Conservation (phyloP, 2,888 invertebrate genomes). For the Drosophila testacea region DNA sequence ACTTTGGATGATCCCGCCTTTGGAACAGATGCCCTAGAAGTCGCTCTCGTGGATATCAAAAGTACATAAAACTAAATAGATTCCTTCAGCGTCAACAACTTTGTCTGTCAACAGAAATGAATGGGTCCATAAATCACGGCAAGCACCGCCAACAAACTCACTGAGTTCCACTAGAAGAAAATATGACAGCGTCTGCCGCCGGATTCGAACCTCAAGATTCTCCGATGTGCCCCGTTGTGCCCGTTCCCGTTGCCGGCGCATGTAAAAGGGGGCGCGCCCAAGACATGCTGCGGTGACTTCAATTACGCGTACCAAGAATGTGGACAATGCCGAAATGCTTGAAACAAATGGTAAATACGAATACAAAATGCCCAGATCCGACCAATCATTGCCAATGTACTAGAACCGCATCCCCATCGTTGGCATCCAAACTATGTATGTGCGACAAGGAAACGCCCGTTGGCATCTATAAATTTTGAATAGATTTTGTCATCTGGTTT, state of each 20-base stretch:
- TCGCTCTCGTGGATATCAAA: constrained; percentile 57
- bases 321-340: constrained; percentile 65
- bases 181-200: constrained; percentile 67
- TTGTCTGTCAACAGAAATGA: constrained; percentile 84
- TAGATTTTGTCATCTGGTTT: constrained; percentile 41
- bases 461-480: constrained; percentile 78
- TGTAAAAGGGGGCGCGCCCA: constrained; percentile 67
- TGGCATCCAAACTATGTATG: constrained; percentile 54
- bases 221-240: constrained; percentile 10
- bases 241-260: constrained; percentile 56
- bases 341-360: constrained; percentile 9
- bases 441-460: constrained; percentile 58
- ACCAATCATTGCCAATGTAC: constrained; percentile 83
- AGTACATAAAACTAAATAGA: constrained; percentile 79
- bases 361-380: constrained; percentile 55
- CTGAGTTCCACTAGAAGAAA: constrained; percentile 42
- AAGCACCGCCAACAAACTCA: constrained; percentile 56
- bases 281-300: constrained; percentile 80
- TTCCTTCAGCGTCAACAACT: constrained; percentile 81
- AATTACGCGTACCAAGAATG: constrained; percentile 81
- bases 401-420: constrained; percentile 63
- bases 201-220: constrained; percentile 24
- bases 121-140: constrained; percentile 84
- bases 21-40: constrained; percentile 15
- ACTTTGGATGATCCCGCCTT: constrained; percentile 40